Evolutionary conservation across 2,888 invertebrate genomes (phyloP).

Genomic region (Callyntrura guangdongensis): DNA sequence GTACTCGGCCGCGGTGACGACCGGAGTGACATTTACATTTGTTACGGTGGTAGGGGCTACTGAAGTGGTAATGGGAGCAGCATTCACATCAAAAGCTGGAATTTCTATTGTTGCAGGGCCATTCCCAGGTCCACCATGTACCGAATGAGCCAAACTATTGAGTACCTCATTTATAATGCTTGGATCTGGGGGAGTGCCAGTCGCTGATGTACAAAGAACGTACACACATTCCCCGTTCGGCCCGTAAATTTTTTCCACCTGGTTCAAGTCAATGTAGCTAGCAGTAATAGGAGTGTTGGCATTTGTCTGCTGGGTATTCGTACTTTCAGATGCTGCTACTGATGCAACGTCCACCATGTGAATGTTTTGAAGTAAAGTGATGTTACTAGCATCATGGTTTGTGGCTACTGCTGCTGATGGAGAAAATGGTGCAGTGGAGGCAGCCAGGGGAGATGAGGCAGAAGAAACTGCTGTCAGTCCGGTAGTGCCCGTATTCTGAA

Average conservation of each 20-base stretch:
- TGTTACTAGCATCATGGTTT: slow-evolving; percentile 31
- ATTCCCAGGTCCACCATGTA: background rate
- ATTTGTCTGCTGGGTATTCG: slow-evolving; percentile 41
- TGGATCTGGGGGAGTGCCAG: slow-evolving; percentile 63
- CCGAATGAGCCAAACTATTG: slow-evolving; percentile 41
- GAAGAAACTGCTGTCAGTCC: slow-evolving; percentile 39
- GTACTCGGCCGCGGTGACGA: slow-evolving; percentile 40
- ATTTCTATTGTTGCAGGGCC: slow-evolving; percentile 61
- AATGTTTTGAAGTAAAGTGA: slow-evolving; percentile 80
- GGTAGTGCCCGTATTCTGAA: slow-evolving; percentile 61
- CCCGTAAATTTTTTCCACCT: slow-evolving; percentile 76
- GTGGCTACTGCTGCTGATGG: slow-evolving; percentile 61
- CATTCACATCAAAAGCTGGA: slow-evolving; percentile 60
- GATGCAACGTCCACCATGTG: slow-evolving; percentile 78
- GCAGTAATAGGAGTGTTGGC: slow-evolving; percentile 50
- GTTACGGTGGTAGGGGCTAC: slow-evolving; percentile 45
- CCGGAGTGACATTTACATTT: slow-evolving; percentile 43
- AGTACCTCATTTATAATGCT: slow-evolving; percentile 67
- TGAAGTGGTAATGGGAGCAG: background rate
- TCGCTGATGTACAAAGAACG: slow-evolving; percentile 72
- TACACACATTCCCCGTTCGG: slow-evolving; percentile 81
- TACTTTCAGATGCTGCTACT: background rate
- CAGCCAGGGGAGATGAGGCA: slow-evolving; percentile 38
- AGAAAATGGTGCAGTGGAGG: slow-evolving; percentile 59
- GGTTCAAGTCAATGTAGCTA: slow-evolving; percentile 76